Evolutionary conservation across 1,140 invertebrate species (phyloP), one percentile per base, ranked within the genome.

Genomic region (Gonioctena quinquepunctata): DNA sequence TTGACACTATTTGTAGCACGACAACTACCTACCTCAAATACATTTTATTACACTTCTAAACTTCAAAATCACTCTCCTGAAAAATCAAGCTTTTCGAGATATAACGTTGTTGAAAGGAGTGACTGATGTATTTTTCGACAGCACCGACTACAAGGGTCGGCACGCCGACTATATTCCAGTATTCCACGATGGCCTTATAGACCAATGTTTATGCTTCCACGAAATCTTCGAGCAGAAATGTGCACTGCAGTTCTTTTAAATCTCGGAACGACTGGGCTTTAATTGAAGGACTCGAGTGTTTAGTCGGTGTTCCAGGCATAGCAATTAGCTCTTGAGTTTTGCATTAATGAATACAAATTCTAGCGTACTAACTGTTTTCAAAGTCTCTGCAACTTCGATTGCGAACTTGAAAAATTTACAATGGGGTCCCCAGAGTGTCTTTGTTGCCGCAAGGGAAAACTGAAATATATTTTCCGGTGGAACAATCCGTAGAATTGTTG

Each of bases 311-410:
- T 54, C 22, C 63, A 48, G 18, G 63, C 63, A 54, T 28, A 66
- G 63, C 48, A 66, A 66, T 66, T 66, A 66, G 50, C 63, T 54
- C 63, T 66, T 66, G 63, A 66, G 26, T 66, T 66, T 52, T 66
- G 63, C 63, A 66, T 66, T 66, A 66, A 66, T 66, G 63, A 66
- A 66, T 66, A 54, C 63, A 66, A 66, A 66, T 66, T 66, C 63
- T 42, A 28, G 63, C 48, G 50, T n/a, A 54, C 63, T 18, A 66
- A 54, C 50, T 66, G 25, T 66, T 66, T 66, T 66, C 26, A 27
- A 23, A 54, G 42, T 26, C 25, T 26, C 26, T 28, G 7, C 49
- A 54, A 52, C 22, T 48, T 66, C 63, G 50, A 66, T 66, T 28
- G 63, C 63, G 0, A 62, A 62, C 27, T 62, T 18, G 23, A 62